Evolutionary conservation across 2,113 vertebrate species (phyloP), one percentile per base, ranked within the genome.

Genomic region (Ciconia boyciana): DNA sequence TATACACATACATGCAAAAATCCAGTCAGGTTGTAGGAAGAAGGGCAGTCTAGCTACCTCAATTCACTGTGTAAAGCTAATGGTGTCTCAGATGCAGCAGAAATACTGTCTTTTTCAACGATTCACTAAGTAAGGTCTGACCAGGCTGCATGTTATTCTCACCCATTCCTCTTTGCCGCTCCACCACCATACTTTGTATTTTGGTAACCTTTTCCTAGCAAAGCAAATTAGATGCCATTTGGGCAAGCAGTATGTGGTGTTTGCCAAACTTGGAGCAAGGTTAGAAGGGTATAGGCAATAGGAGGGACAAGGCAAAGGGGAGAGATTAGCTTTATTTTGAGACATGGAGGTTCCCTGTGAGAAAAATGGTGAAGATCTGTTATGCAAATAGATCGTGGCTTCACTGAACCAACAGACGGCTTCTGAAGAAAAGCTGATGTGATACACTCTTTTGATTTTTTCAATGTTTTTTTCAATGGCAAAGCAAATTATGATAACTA

Each of bases 241-340:
- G 44, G 31, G 52, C 17, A 49, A 57, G 74, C 41, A 32, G 61
- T n/a, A 52, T 0, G 0, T 57, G 48, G 24, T 57, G 29, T 48
- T 78, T 92, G 51, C 34, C 21, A 49, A 49, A 92, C 29, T 60
- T 64, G 29, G 49, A 68, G 44, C n/a, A 68, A 60, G 61, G 36
- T 58, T 55, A 68, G 76, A 58, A 58, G 31, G 34, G 7, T 75
- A 9, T 8, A 75, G 41, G 34, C 43, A 74, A 21, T 25, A 46
- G 34, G 36, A 87, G 20, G 11, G 31, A 66, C 34, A 76, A 71
- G 48, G 57, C 28, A 62, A 89, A 89, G 15, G 54, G 72, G 52
- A 43, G n/a, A 28, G 14, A n/a, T 39, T 6, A 46, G 43, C 32
- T 83, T 91, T 68, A 46, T 68, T 71, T 83, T 54, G 71, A 72